Evolutionary conservation across 1,140 invertebrate species (phyloP).

Genomic region (Drosophila leontia): DNA sequence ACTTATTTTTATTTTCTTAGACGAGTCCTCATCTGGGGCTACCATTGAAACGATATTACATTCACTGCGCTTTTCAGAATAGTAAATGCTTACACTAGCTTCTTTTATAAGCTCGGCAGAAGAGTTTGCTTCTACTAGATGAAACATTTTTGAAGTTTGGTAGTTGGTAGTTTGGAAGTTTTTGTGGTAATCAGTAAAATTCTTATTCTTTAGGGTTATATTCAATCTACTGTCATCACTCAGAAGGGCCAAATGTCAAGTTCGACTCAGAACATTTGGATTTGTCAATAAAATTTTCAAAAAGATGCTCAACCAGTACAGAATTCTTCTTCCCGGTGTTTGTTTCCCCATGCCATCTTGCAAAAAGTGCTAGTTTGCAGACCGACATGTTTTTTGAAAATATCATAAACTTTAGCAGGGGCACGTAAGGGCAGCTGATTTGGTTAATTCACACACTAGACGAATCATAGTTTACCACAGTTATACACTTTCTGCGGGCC

Average conservation of each 20-base stretch:
- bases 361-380: conserved; percentile 1
- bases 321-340: no score
- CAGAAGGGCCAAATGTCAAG: neutral
- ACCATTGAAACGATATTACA: neutral
- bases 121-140: neutral
- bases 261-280: neutral
- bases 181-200: no score
- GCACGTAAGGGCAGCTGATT: no score
- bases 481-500: no score
- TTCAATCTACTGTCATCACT: no score
- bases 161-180: no score
- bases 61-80: neutral
- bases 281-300: neutral
- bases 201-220: no score
- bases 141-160: no score
- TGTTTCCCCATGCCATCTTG: neutral
- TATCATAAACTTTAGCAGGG: neutral
- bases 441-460: no score
- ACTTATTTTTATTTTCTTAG: neutral
- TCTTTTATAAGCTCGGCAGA: neutral
- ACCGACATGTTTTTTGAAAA: neutral
- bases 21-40: neutral
- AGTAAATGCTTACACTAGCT: neutral
- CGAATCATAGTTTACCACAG: no score
- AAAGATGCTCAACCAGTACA: no score